Evolutionary conservation across 2,888 invertebrate genomes (phyloP), one percentile per base, ranked within the genome.

Genomic region (Drosophila mimetica): DNA sequence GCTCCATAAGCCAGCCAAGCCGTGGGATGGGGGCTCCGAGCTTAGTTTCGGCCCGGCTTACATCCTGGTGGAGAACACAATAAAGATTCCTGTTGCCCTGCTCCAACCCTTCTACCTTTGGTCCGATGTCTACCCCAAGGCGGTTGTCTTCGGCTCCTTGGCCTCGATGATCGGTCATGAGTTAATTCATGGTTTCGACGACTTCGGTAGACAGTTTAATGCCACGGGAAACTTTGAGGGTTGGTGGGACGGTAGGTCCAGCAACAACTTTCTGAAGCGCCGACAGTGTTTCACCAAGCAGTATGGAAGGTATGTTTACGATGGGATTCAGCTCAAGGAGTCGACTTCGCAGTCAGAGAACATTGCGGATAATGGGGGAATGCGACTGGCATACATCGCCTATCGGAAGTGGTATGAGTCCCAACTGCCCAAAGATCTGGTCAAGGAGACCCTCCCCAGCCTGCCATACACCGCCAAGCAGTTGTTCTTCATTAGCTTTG

Each of bases 231-330:
- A 22, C n/a, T n/a, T 4, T 0, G 22, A 22, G 1, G 22, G n/a
- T n/a, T 42, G 42, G 42, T 42, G 42, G 22, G 42, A 42, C n/a
- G 42, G 22, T 3, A n/a, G 22, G 22, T 42, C 42, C 20, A 42
- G 20, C 22, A 22, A n/a, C 8, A 42, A 42, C 22, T 42, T 42
- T 8, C 7, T 22, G 8, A 22, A 22, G 8, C n/a, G 42, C 1
- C 3, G 22, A 13, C n/a, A 42, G 7, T 42, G 42, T 13, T 42
- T 42, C n/a, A 42, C 42, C n/a, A n/a, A n/a, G n/a, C n/a, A n/a
- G n/a, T n/a, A n/a, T n/a, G n/a, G n/a, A n/a, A n/a, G n/a, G n/a
- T 42, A 42, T 22, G 22, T 22, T 2, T 42, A 22, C 42, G 22
- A 42, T 42, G 42, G 42, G 0, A 42, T 42, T 7, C 22, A 42